Conservation (phyloP, 2,888 invertebrate genomes). For the Aspidiotus destructor region DNA sequence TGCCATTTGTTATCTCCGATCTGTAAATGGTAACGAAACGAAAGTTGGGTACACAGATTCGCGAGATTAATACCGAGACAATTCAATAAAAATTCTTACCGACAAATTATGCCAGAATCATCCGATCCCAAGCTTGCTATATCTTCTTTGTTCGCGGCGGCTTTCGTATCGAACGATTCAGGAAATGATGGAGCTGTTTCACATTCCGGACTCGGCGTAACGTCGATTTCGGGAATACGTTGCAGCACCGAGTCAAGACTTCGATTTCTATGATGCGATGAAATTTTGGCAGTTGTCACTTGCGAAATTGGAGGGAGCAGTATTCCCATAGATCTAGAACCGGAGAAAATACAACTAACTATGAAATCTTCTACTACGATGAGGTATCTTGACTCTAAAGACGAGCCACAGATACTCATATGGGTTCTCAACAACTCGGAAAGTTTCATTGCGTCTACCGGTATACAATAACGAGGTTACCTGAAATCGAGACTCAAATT, state of each 20-base stretch:
- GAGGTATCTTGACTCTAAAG: too few species aligned
- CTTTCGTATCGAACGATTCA: constrained; percentile 8
- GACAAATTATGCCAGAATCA: constrained; percentile 65
- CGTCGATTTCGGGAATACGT: constrained; percentile 76
- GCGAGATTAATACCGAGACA: too few species aligned
- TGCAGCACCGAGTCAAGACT: constrained; percentile 83
- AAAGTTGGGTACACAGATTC: too few species aligned
- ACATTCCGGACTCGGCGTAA: constrained; percentile 56
- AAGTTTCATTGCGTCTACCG: too few species aligned
- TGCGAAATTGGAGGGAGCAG: constrained; percentile 50
- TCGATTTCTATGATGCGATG: constrained; percentile 76
- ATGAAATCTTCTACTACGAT: neutral
- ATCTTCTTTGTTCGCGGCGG: constrained; percentile 44
- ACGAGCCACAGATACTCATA: too few species aligned
- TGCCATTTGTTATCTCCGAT: constrained; percentile 34
- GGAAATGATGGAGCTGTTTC: constrained; percentile 38
- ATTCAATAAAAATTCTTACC: constrained; percentile 41
- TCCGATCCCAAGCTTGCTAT: constrained; percentile 61
- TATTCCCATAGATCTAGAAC: constrained; percentile 55
- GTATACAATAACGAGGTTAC: constrained; percentile 44
- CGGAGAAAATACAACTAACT: neutral
- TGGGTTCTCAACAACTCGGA: too few species aligned
- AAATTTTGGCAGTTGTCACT: constrained; percentile 35
- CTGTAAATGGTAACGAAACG: constrained; percentile 15
- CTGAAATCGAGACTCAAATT: constrained; percentile 83